Conservation (phyloP, 2,888 invertebrate species). For the Diachrysia chrysitis region DNA sequence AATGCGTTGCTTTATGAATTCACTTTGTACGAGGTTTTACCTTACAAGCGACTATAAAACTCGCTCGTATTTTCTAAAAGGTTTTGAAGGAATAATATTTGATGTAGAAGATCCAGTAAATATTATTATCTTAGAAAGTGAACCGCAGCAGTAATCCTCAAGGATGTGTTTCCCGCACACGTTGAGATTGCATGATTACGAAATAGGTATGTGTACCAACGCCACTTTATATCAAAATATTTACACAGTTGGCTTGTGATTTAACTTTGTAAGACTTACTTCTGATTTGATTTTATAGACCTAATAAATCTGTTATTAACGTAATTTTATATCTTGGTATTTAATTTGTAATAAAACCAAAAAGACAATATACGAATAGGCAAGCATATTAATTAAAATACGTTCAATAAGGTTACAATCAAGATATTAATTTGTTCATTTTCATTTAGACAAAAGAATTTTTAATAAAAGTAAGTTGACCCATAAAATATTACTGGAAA, state of each 20-base stretch:
- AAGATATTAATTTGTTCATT: too few relatives aligned
- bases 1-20: slow-evolving; percentile 64
- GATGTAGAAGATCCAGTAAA: slow-evolving; percentile 60
- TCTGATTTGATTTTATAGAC: not conserved
- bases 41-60: slow-evolving; percentile 58
- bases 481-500: slow-evolving; percentile 54
- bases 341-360: too few relatives aligned
- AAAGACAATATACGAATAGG: too few relatives aligned
- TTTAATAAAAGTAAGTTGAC: slow-evolving; percentile 28
- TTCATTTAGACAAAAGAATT: too few relatives aligned
- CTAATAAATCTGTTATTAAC: too few relatives aligned
- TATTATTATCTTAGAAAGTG: slow-evolving; percentile 58
- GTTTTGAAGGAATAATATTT: slow-evolving; percentile 60
- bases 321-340: too few relatives aligned
- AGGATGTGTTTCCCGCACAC: slow-evolving; percentile 63
- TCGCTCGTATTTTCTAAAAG: slow-evolving; percentile 60
- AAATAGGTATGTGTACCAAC: slow-evolving; percentile 51
- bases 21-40: slow-evolving; percentile 57
- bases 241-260: slow-evolving; percentile 53
- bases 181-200: slow-evolving; percentile 71
- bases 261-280: slow-evolving; percentile 2
- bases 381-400: too few relatives aligned
- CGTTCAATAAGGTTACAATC: too few relatives aligned
- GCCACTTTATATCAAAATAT: slow-evolving; percentile 52
- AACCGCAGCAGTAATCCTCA: slow-evolving; percentile 61